Conservation (phyloP, 2,113 vertebrate species). For the Gavia stellata region DNA sequence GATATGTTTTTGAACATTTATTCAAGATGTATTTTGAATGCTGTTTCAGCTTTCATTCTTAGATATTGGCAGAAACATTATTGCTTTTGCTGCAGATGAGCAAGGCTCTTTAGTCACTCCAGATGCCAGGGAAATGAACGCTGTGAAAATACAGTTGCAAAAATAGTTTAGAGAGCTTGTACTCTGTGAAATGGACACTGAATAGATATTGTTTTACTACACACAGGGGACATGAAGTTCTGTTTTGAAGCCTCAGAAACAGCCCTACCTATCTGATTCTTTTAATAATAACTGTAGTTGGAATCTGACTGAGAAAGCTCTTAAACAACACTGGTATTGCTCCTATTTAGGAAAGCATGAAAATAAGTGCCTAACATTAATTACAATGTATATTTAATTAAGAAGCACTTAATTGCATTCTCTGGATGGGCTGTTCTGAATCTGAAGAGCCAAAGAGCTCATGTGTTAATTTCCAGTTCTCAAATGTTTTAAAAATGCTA, state of each 20-base stretch:
- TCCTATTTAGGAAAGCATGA: not conserved
- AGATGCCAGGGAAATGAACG: conserved; percentile 17
- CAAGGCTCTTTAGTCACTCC: conserved; percentile 49
- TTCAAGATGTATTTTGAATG: conserved; percentile 68
- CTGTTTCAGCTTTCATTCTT: conserved; percentile 67
- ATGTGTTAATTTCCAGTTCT: not conserved
- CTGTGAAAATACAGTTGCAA: conserved; percentile 15
- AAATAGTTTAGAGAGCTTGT: not conserved
- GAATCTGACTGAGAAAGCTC: not conserved
- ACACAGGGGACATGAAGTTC: not conserved
- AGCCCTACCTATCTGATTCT: not conserved
- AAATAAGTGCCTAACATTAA: not conserved
- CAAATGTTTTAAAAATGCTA: not conserved
- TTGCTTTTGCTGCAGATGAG: conserved; percentile 65
- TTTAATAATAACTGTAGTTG: not conserved
- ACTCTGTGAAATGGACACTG: not conserved
- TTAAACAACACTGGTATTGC: not conserved
- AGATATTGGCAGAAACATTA: conserved; percentile 60
- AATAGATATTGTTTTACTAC: not conserved
- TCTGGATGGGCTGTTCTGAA: not conserved
- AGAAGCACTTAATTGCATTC: not conserved
- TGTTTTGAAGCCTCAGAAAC: not conserved
- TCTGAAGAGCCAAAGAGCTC: not conserved
- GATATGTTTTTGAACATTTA: conserved; percentile 68
- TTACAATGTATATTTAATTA: not conserved